Evolutionary conservation across 2,888 invertebrate genomes (phyloP).

Genomic region (Steinernema carpocapsae): DNA sequence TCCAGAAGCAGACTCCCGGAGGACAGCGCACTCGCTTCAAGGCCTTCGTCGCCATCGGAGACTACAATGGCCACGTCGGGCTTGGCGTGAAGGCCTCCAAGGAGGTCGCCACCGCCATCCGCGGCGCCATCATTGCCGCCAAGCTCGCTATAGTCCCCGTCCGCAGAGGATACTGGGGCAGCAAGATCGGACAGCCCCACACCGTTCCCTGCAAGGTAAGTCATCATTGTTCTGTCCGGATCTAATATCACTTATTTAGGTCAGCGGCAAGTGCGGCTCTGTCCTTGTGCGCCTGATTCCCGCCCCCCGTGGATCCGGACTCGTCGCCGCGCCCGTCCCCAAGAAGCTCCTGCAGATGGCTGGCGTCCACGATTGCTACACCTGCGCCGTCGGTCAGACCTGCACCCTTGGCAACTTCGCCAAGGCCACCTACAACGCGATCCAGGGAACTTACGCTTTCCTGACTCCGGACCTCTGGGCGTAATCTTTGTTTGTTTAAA

Average conservation of each 20-base stretch:
- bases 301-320: constrained; percentile 98
- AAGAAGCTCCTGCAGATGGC: constrained; percentile 95
- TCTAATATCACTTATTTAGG: constrained; percentile 74
- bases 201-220: constrained; percentile 97
- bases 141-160: constrained; percentile 98
- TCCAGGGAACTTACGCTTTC: constrained; percentile 96
- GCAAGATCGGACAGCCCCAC: constrained; percentile 98
- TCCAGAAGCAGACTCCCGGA: constrained; percentile 99
- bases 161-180: constrained; percentile 98
- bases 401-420: constrained; percentile 96
- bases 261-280: constrained; percentile 98
- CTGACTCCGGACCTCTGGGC: constrained; percentile 98
- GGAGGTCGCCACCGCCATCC: constrained; percentile 97
- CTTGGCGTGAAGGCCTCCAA: constrained; percentile 99
- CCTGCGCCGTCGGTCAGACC: constrained; percentile 94
- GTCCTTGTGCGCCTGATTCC: constrained; percentile 97
- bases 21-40: constrained; percentile 90
- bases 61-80: constrained; percentile 97
- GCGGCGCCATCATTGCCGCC: constrained; percentile 91
- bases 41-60: constrained; percentile 86
- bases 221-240: constrained; percentile 46
- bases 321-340: constrained; percentile 97
- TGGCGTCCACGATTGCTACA: constrained; percentile 84
- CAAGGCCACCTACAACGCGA: constrained; percentile 90
- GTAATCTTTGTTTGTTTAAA: no score